phyloP scores from a whole-genome alignment of 1,140 invertebrate genomes.

The Atta cephalotes region DNA sequence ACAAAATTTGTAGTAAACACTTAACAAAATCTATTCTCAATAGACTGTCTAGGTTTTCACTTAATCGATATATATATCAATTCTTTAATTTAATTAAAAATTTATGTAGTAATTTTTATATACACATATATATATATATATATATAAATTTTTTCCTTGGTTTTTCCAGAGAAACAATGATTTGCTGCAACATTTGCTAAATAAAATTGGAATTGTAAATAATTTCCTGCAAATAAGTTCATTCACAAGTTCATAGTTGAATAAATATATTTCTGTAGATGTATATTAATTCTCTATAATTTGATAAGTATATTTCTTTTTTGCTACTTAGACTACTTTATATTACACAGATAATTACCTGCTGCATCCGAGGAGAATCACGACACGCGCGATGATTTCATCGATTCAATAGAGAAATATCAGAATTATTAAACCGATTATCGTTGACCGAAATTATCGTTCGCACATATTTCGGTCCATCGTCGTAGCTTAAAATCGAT shows the following conservation, averaged over 20 bases:
- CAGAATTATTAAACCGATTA: background rate
- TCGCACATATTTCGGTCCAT: constrained; percentile 21
- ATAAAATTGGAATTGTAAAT: background rate
- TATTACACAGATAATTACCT: constrained; percentile 13
- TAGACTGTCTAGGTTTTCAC: background rate
- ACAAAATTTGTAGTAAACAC: background rate
- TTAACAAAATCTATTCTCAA: background rate
- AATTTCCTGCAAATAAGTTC: background rate
- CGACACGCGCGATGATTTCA: constrained; percentile 28
- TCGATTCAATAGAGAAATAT: background rate
- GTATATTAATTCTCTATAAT: background rate
- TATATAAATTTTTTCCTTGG: no score
- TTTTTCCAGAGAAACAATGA: background rate
- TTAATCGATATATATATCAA: background rate
- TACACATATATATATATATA: no score
- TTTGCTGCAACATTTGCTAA: background rate
- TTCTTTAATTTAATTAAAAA: constrained; percentile 5
- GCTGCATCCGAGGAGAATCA: constrained; percentile 45
- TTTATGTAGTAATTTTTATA: background rate
- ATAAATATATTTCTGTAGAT: background rate
- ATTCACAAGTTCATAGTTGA: background rate
- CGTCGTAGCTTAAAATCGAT: constrained; percentile 6
- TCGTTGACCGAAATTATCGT: constrained; percentile 12
- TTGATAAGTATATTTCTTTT: background rate
- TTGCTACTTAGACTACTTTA: background rate